Conservation (phyloP, 2,797 vertebrate species). For the Falco peregrinus region DNA sequence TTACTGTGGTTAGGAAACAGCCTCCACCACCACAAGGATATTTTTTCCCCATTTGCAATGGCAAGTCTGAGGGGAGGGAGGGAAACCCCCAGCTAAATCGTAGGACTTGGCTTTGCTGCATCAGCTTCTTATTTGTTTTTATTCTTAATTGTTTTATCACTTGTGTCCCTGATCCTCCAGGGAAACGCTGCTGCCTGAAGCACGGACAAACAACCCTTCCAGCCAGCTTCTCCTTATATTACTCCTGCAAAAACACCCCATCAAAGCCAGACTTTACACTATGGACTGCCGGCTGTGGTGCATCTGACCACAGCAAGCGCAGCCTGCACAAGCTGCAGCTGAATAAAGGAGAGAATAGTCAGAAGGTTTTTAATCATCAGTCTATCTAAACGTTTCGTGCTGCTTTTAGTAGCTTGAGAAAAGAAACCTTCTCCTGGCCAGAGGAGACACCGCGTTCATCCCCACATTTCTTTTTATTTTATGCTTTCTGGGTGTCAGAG, state of each 20-base stretch:
- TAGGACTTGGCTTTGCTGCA: neutral
- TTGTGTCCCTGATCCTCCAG: neutral
- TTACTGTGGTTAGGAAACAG: neutral
- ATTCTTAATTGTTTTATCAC: neutral
- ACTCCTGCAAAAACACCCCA: neutral
- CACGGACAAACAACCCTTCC: no score
- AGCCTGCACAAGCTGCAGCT: no score
- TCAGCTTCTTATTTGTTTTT: neutral
- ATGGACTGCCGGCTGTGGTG: neutral
- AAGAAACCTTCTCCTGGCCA: neutral
- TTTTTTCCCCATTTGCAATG: rapidly evolving
- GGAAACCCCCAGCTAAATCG: neutral
- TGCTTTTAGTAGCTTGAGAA: neutral
- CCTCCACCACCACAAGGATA: neutral
- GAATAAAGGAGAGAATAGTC: neutral
- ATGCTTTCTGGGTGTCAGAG: neutral
- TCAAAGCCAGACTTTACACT: neutral
- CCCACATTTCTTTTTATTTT: neutral
- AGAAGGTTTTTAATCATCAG: neutral
- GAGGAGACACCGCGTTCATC: neutral
- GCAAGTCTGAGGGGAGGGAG: neutral
- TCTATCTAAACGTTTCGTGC: rapidly evolving
- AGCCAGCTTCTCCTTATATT: neutral
- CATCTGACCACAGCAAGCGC: rapidly evolving
- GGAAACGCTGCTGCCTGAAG: neutral